Conservation (phyloP, 1,140 invertebrate genomes). For the Wiebesia pumilae region DNA sequence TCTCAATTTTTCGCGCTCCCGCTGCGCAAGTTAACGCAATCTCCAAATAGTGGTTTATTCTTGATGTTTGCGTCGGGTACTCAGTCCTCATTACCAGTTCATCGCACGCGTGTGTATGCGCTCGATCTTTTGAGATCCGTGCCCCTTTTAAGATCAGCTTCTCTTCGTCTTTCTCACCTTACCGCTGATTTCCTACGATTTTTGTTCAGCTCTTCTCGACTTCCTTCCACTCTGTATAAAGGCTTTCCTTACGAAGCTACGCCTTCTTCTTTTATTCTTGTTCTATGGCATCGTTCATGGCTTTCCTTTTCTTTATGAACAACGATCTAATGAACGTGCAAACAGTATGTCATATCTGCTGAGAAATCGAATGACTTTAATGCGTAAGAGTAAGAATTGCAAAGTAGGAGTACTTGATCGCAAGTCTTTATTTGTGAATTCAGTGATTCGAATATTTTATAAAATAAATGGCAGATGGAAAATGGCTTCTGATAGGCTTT, state of each 20-base stretch:
- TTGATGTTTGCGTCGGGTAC: neutral
- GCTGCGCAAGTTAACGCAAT: neutral
- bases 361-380: no score
- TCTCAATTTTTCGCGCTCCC: neutral
- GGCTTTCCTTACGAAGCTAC: neutral
- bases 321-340: no score
- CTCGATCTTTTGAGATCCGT: neutral
- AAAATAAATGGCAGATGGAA: neutral
- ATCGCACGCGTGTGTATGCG: neutral
- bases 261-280: neutral
- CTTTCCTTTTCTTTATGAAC: no score
- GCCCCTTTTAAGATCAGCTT: neutral
- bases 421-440: no score
- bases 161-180: neutral
- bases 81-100: conserved; percentile 43
- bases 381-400: no score
- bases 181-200: no score
- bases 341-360: no score
- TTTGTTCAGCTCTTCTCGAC: neutral
- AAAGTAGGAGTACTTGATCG: no score
- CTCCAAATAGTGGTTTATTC: no score
- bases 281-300: no score
- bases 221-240: neutral
- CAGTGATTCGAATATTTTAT: no score
- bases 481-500: no score